phyloP scores from a whole-genome alignment of 2,888 invertebrate species.

The Trisateles emortualis region DNA sequence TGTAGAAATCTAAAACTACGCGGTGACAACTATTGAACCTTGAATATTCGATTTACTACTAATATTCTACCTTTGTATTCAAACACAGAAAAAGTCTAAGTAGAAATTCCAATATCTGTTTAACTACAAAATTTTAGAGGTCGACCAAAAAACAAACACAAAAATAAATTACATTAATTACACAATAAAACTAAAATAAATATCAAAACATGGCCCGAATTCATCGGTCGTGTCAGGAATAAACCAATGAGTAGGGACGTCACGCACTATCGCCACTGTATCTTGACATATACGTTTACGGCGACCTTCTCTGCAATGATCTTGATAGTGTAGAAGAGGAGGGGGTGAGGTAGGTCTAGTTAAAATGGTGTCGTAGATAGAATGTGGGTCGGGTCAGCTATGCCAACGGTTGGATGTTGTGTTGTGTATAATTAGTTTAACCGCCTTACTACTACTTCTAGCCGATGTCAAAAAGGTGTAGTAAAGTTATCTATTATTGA shows the following conservation, averaged over 20 bases:
- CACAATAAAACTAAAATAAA: slow-evolving; percentile 23
- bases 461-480: background rate
- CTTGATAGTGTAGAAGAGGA: background rate
- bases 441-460: slow-evolving; percentile 27
- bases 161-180: slow-evolving; percentile 20
- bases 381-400: slow-evolving; percentile 60
- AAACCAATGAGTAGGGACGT: slow-evolving; percentile 37
- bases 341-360: slow-evolving; percentile 30
- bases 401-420: slow-evolving; percentile 42
- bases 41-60: too few species aligned
- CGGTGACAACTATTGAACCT: too few species aligned
- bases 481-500: too few species aligned
- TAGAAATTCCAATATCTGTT: too few species aligned
- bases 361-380: slow-evolving; percentile 35
- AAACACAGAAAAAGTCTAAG: too few species aligned
- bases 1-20: too few species aligned
- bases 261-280: slow-evolving; percentile 41
- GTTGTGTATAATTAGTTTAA: slow-evolving; percentile 54
- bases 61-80: too few species aligned
- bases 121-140: too few species aligned
- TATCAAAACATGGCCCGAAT: slow-evolving; percentile 37
- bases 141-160: background rate
- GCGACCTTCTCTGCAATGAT: slow-evolving; percentile 1
- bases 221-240: slow-evolving; percentile 45
- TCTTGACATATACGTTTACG: slow-evolving; percentile 24